phyloP scores from a whole-genome alignment of 2,797 vertebrate species.

The Ciconia nigra region DNA sequence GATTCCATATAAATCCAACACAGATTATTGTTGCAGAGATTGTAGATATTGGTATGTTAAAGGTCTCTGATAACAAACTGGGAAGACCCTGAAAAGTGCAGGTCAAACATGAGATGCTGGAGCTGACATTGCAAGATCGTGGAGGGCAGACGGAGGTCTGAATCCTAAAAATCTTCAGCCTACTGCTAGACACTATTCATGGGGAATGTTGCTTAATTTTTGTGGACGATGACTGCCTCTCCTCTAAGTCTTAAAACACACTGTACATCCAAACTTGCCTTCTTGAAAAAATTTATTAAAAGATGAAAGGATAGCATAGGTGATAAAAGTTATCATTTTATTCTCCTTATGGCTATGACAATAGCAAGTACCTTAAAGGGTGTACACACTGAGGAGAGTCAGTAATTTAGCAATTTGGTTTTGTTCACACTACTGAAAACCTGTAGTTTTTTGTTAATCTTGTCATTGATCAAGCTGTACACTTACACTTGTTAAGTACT shows the following conservation, averaged over 20 bases:
- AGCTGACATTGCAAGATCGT: neutral
- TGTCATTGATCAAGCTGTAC: neutral
- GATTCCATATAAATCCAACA: neutral
- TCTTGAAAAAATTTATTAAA: neutral
- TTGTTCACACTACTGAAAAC: neutral
- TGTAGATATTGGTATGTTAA: neutral
- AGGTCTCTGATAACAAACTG: neutral
- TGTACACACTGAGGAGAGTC: neutral
- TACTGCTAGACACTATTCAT: neutral
- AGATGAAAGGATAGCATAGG: neutral
- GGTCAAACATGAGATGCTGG: neutral
- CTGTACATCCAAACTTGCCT: neutral
- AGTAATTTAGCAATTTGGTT: neutral
- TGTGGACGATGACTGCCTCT: neutral
- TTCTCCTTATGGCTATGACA: neutral
- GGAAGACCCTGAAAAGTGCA: neutral
- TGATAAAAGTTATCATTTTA: neutral
- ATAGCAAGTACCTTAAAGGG: neutral
- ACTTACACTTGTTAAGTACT: neutral
- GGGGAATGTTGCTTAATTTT: neutral
- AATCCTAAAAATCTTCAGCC: neutral
- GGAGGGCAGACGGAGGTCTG: neutral
- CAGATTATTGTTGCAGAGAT: neutral
- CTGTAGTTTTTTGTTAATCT: neutral
- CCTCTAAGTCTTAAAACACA: neutral